Evolutionary conservation across 1,140 invertebrate species (phyloP), one percentile per base, ranked within the genome.

Genomic region (Eulimnadia texana): DNA sequence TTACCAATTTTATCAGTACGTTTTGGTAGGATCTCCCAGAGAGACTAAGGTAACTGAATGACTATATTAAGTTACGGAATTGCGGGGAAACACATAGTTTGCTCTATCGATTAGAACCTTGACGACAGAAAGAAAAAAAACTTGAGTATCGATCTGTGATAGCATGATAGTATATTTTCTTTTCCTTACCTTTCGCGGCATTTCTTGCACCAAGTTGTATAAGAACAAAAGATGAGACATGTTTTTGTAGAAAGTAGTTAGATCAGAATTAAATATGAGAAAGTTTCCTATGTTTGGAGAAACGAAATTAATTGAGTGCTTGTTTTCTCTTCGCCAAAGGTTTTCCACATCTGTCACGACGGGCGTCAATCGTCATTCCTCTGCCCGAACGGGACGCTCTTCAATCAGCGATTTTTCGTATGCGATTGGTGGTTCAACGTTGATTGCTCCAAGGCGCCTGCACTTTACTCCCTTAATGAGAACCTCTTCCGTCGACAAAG

Each of bases 321-420:
- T 42, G 33, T 16, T 9, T 42, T 9, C 33, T 42, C 33, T 16
- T 42, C 16, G 65, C 73, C 73, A 25, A 69, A 86, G 84, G 87
- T 83, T 0, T 90, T 89, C 71, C 86, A 89, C 70, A 80, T 88
- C 2, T 90, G 87, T 67, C 85, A 89, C 66, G 86, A 89, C 65
- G 86, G 86, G 6, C 80, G 86, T 3, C 85, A 89, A 67, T 67
- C 70, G 60, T 76, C 76, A 1, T 79, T 80, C 64, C 67, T 80
- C 0, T 80, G 79, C 62, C 78, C 79, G n/a, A 74, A 77, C 57
- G 78, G 78, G 51, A 80, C 78, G 16, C 70, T 79, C 28, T 80
- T 80, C 70, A 77, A 79, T 65, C 78, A 80, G 65, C 73, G 76
- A 61, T 73, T 77, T 60, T 78, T 79, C 60, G 78, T 79, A 0